Conservation (phyloP, 2,113 vertebrate genomes). For the Formicarius rufipectus region DNA sequence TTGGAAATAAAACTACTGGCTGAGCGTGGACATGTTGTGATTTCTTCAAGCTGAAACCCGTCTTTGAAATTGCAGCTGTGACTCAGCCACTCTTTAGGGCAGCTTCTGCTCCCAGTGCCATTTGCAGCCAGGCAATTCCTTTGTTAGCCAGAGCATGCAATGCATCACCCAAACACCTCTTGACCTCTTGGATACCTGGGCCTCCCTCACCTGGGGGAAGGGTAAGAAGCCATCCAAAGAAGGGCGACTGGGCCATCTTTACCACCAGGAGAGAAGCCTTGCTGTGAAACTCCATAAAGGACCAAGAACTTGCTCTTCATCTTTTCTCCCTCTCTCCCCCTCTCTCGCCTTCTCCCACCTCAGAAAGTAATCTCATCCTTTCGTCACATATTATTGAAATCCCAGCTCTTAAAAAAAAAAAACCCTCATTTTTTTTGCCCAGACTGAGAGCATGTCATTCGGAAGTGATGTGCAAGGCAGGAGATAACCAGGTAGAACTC, state of each 20-base stretch:
- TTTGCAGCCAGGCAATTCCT: not conserved
- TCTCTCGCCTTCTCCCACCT: conserved; percentile 73
- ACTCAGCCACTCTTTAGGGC: not conserved
- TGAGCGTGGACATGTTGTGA: not conserved
- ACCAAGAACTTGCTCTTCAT: conserved; percentile 71
- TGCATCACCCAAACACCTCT: not conserved
- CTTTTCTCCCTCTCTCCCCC: conserved; percentile 67
- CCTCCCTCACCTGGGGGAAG: not conserved
- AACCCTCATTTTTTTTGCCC: conserved; percentile 82
- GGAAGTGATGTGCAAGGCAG: conserved; percentile 86
- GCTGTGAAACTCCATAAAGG: conserved; percentile 50
- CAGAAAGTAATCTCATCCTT: conserved; percentile 85
- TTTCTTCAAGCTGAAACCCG: not conserved
- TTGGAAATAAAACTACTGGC: not conserved
- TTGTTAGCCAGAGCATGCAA: not conserved
- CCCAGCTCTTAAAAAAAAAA: conserved; percentile 80
- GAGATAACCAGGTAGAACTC: conserved; percentile 87
- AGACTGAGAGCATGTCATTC: conserved; percentile 85
- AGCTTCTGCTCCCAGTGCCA: not conserved
- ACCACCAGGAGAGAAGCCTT: conserved; percentile 37
- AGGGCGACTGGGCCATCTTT: not conserved
- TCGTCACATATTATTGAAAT: conserved; percentile 87
- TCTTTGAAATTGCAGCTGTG: not conserved
- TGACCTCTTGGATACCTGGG: not conserved
- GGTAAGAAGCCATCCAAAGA: not conserved